Percentiles rank a stretch among this genome's conserved stretches.
These are phyloP conservation scores for Xylota segnis DNA, from an alignment of 2,888 invertebrate genomes.

Conservation along the genomic window DNA sequence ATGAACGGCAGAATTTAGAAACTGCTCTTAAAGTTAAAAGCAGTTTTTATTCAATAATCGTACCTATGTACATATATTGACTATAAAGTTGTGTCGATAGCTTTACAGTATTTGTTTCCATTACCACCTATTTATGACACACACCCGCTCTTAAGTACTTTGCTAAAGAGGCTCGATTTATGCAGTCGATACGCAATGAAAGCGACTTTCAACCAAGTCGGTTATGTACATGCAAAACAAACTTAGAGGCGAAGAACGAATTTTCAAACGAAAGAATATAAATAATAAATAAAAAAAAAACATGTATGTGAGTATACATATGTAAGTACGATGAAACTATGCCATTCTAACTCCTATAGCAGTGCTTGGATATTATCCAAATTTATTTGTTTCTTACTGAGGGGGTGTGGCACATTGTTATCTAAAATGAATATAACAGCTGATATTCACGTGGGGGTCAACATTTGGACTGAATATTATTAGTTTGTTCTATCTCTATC, in stretches of 20 bases:
- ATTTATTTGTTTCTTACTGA: conserved; percentile 44
- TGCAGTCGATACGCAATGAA: conserved; percentile 8
- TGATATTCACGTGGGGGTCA: conserved; percentile 38
- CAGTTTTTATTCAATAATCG: no score
- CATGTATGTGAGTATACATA: no score
- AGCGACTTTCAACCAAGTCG: not conserved
- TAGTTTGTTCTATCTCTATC: not conserved
- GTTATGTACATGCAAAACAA: not conserved
- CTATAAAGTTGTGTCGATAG: not conserved
- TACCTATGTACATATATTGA: no score
- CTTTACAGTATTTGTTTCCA: conserved; percentile 27
- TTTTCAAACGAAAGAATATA: not conserved
- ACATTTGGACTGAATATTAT: conserved; percentile 14
- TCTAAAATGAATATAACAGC: conserved; percentile 40
- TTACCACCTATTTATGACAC: not conserved
- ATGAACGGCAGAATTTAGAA: no score
- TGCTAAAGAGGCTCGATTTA: conserved; percentile 25
- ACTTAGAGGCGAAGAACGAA: not conserved
- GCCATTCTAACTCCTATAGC: conserved; percentile 2
- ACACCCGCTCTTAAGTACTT: not conserved
- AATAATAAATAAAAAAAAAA: no score
- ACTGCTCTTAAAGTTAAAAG: no score
- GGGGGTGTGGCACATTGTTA: conserved; percentile 41
- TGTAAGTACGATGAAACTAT: not conserved
- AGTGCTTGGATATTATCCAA: conserved; percentile 36